These are phyloP conservation scores for Diplazon laetatorius DNA, from an alignment of 2,888 invertebrate genomes.

Conservation along the genomic window DNA sequence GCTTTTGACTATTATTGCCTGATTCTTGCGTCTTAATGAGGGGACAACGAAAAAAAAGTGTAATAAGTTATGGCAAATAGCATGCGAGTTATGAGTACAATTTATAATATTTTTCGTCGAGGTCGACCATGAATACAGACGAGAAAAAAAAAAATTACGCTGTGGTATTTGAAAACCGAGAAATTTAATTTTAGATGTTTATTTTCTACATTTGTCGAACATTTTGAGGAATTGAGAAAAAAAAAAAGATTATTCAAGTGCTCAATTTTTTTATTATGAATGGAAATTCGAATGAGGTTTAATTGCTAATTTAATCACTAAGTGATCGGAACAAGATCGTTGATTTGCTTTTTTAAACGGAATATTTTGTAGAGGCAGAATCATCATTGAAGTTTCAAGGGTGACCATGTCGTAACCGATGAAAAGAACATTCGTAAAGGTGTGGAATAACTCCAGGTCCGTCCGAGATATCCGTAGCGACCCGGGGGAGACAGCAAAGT, in stretches of 20 bases:
- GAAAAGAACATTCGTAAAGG: conserved; percentile 25
- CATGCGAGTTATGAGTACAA: neutral
- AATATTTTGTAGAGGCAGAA: conserved; percentile 6
- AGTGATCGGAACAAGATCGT: no score
- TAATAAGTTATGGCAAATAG: neutral
- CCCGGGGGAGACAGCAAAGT: conserved; percentile 37
- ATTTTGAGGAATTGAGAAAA: no score
- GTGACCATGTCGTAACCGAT: conserved; percentile 14
- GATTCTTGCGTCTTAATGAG: conserved; percentile 14
- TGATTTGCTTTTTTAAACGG: neutral
- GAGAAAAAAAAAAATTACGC: neutral
- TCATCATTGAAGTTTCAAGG: conserved; percentile 1
- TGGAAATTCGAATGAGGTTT: no score
- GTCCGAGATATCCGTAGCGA: conserved; percentile 23
- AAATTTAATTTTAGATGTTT: no score
- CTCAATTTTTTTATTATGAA: no score
- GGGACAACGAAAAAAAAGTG: conserved; percentile 14
- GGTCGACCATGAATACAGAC: no score
- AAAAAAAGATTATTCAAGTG: no score
- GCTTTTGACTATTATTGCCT: conserved; percentile 55
- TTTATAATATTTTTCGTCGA: neutral
- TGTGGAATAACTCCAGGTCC: conserved; percentile 48
- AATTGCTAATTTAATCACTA: no score
- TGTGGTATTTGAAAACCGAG: no score
- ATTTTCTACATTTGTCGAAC: no score